Conservation (phyloP, 2,888 invertebrate species). For the Nowickia ferox region DNA sequence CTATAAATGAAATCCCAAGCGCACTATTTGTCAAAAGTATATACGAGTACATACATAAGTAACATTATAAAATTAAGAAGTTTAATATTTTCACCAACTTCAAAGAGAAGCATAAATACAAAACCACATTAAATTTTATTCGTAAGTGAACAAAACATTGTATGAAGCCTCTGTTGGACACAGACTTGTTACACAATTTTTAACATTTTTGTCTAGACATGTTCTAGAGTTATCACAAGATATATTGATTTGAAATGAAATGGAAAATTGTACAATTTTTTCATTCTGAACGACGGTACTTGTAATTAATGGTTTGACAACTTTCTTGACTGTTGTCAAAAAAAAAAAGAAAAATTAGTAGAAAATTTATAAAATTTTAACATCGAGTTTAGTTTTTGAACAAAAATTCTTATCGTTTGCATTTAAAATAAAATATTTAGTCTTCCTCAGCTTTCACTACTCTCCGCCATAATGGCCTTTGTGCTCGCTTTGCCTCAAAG, state of each 20-base stretch:
- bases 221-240: constrained; percentile 50
- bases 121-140: neutral
- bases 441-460: neutral
- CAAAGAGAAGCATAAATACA: neutral
- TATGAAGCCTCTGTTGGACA: constrained; percentile 11
- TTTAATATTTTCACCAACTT: too few relatives aligned
- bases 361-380: neutral
- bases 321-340: constrained; percentile 24
- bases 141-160: neutral
- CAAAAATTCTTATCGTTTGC: neutral
- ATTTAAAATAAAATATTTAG: constrained; percentile 6
- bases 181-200: constrained; percentile 27
- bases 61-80: too few relatives aligned
- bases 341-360: neutral
- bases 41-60: neutral
- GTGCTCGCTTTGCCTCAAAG: constrained; percentile 12
- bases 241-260: constrained; percentile 69
- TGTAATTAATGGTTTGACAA: constrained; percentile 67
- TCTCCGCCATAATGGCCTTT: neutral
- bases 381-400: too few relatives aligned
- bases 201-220: constrained; percentile 62
- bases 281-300: constrained; percentile 27
- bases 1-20: neutral
- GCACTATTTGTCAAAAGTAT: neutral
- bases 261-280: constrained; percentile 63